These are phyloP conservation scores for Drosophila mojavensis DNA, from an alignment of 1,140 invertebrate genomes.

Conservation along the genomic window DNA sequence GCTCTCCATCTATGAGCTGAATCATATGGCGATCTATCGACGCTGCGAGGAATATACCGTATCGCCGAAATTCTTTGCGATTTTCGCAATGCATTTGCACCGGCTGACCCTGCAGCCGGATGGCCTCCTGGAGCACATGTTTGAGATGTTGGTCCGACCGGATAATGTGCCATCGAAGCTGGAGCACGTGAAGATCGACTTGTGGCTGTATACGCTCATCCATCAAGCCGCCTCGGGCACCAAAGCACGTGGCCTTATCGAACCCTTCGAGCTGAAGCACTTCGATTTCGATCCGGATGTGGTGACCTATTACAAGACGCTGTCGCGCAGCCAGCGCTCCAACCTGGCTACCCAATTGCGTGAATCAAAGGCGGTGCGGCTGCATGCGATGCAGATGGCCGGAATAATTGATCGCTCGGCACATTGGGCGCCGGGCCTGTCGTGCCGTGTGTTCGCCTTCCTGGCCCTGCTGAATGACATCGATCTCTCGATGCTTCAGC, in stretches of 20 bases:
- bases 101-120: constrained; percentile 28
- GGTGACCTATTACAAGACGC: background rate
- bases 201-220: constrained; percentile 44
- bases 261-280: constrained; percentile 46
- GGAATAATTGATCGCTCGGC: background rate
- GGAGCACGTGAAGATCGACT: constrained; percentile 43
- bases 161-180: background rate
- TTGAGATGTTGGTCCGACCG: background rate
- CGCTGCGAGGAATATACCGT: constrained; percentile 29
- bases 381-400: constrained; percentile 12
- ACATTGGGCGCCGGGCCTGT: background rate
- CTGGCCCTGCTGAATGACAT: constrained; percentile 22
- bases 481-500: background rate
- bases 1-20: constrained; percentile 9
- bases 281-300: constrained; percentile 48
- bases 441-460: constrained; percentile 22
- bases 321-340: background rate
- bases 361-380: constrained; percentile 10
- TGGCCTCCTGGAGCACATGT: constrained; percentile 27
- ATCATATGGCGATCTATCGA: constrained; percentile 21
- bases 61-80: constrained; percentile 32
- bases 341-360: constrained; percentile 16
- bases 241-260: constrained; percentile 5
- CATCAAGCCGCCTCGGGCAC: constrained; percentile 1
- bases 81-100: constrained; percentile 59